phyloP scores from a whole-genome alignment of 1,140 invertebrate genomes.

The Drosophila littoralis region DNA sequence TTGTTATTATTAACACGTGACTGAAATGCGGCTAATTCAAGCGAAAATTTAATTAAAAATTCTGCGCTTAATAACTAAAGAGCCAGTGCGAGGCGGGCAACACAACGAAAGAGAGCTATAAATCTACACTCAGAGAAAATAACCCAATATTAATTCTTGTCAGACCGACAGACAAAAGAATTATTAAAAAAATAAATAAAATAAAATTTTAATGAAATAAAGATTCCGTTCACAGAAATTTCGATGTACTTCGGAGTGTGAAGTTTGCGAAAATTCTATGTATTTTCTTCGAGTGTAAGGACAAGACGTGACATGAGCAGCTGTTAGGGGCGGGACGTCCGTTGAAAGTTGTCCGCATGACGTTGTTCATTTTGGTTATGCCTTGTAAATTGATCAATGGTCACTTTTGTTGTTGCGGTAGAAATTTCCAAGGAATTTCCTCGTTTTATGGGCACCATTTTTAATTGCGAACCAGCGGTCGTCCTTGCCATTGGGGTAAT shows the following conservation, averaged over 20 bases:
- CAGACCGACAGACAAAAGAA: no score
- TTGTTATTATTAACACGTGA: slow-evolving; percentile 83
- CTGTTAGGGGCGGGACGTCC: slow-evolving; percentile 18
- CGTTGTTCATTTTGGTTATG: slow-evolving; percentile 66
- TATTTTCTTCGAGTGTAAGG: not conserved
- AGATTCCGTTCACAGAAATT: no score
- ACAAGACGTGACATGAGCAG: slow-evolving; percentile 59
- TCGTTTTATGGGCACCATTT: slow-evolving; percentile 41
- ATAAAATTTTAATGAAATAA: not conserved
- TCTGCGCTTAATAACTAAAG: slow-evolving; percentile 59
- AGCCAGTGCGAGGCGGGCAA: not conserved
- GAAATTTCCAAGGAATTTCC: slow-evolving; percentile 34
- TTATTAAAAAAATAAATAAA: not conserved
- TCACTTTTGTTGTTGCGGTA: slow-evolving; percentile 39
- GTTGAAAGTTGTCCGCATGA: slow-evolving; percentile 59
- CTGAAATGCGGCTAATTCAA: slow-evolving; percentile 72
- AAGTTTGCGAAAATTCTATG: no score
- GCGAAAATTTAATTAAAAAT: slow-evolving; percentile 81
- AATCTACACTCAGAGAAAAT: slow-evolving; percentile 4
- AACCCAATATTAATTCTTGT: no score
- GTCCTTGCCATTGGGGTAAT: slow-evolving; percentile 6
- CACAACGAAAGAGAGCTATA: not conserved
- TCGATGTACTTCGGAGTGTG: no score
- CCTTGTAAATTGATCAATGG: slow-evolving; percentile 73
- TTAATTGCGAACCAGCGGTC: slow-evolving; percentile 34